Evolutionary conservation across 2,113 vertebrate species (phyloP), one percentile per base, ranked within the genome.

Genomic region (Ptychochromis oligacanthus): DNA sequence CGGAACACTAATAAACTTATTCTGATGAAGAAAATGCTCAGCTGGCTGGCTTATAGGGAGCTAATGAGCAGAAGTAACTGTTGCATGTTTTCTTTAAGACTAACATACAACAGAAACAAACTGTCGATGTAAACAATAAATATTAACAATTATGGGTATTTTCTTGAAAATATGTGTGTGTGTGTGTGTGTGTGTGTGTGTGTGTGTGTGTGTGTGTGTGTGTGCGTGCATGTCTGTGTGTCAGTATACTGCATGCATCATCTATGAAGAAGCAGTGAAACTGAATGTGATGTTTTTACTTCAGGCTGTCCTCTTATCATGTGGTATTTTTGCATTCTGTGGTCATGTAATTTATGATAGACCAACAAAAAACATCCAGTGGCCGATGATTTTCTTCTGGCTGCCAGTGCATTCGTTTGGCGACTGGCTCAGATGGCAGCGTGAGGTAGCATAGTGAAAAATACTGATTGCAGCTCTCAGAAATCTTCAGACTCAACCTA

Each of bases 341-440:
- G 54, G 65, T 61, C 58, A 57, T 10, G 15, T 70, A 3, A 78
- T 77, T 54, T 75, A 58, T 62, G n/a, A 81, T 7, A 10, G 54
- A n/a, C 9, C 15, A 3, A 36, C 28, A 55, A 54, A 31, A 75
- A 75, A 70, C 58, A 60, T 26, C 65, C 82, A 34, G 52, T 10
- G 40, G 75, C 72, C 22, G 67, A 78, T 77, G 82, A 79, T 18
- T 80, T 52, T 57, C 18, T 49, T 6, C 49, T 79, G 56, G 76
- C 12, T 43, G 58, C 80, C n/a, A 6, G 8, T 65, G 31, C 52
- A 6, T 43, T 54, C 15, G 38, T 43, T 55, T 28, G 57, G 5
- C 22, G 20, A 72, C 46, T 72, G 46, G 67, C 46, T 72, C 67
- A 72, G 26, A 14, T 9, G 26, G 26, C 26, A n/a, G 26, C n/a